phyloP scores from a whole-genome alignment of 2,888 invertebrate species.

The Thymelicus lineola region DNA sequence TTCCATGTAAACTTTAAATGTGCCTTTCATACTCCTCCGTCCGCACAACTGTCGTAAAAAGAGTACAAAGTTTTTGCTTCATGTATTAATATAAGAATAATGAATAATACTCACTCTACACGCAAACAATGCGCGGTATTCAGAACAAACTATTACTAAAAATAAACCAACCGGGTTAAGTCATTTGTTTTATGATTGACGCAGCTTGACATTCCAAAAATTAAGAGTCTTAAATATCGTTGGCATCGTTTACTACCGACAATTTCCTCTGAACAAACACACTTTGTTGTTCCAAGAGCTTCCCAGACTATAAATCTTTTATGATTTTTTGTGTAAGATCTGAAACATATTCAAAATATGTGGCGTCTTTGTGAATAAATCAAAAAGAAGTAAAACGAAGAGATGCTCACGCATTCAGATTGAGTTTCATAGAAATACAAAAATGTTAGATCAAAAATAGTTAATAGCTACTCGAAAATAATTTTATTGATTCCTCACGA shows the following conservation, averaged over 20 bases:
- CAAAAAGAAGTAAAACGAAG: too few species aligned
- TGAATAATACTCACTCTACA: neutral
- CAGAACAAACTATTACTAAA: constrained; percentile 70
- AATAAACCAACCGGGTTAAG: constrained; percentile 53
- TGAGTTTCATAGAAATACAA: too few species aligned
- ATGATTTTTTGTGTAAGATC: constrained; percentile 26
- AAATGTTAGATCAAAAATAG: too few species aligned
- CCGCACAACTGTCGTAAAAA: too few species aligned
- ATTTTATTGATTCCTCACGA: too few species aligned
- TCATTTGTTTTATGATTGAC: constrained; percentile 34
- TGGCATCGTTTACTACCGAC: constrained; percentile 29
- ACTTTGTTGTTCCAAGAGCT: constrained; percentile 28
- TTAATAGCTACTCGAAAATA: too few species aligned
- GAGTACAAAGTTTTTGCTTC: too few species aligned
- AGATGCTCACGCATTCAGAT: too few species aligned
- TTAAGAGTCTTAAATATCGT: constrained; percentile 33
- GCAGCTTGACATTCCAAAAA: constrained; percentile 35
- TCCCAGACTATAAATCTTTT: constrained; percentile 21
- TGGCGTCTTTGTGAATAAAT: neutral
- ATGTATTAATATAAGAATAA: too few species aligned
- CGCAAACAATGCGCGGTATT: constrained; percentile 66
- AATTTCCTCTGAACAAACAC: constrained; percentile 32
- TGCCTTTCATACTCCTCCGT: too few species aligned
- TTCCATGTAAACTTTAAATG: too few species aligned
- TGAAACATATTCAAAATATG: constrained; percentile 7